Percentiles rank a stretch among this genome's conserved stretches.
phyloP scores from a whole-genome alignment of 2,113 vertebrate genomes.

The Odontophorus gujanensis region DNA sequence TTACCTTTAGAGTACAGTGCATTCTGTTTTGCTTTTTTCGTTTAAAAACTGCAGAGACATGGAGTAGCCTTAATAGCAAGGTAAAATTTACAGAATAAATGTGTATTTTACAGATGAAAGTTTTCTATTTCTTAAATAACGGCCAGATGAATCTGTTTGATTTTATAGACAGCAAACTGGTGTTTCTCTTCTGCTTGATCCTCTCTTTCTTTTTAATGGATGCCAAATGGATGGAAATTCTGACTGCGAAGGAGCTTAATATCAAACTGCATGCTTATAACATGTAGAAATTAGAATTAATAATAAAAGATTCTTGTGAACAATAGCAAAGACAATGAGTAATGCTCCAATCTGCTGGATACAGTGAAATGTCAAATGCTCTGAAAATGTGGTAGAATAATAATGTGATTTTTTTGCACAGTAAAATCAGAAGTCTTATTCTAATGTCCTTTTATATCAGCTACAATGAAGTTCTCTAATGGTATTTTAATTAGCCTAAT shows the following conservation, averaged over 20 bases:
- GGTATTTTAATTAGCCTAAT: neutral
- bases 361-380: neutral
- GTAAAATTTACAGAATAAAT: neutral
- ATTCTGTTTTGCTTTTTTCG: neutral
- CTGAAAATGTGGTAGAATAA: neutral
- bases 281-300: neutral
- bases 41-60: neutral
- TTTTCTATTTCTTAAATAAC: neutral
- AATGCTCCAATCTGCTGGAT: neutral
- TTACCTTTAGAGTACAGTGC: rapidly evolving
- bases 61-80: neutral
- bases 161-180: neutral
- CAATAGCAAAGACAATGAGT: neutral
- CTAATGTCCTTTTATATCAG: neutral
- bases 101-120: neutral
- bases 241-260: neutral
- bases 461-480: neutral
- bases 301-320: neutral
- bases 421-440: neutral
- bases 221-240: neutral
- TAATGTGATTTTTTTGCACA: neutral
- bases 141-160: neutral
- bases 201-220: neutral
- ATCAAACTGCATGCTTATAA: neutral
- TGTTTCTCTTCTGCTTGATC: neutral